Percentiles rank a stretch among this genome's conserved stretches.
Evolutionary conservation across 2,113 vertebrate genomes (phyloP).

Genomic region (Prionailurus viverrinus): DNA sequence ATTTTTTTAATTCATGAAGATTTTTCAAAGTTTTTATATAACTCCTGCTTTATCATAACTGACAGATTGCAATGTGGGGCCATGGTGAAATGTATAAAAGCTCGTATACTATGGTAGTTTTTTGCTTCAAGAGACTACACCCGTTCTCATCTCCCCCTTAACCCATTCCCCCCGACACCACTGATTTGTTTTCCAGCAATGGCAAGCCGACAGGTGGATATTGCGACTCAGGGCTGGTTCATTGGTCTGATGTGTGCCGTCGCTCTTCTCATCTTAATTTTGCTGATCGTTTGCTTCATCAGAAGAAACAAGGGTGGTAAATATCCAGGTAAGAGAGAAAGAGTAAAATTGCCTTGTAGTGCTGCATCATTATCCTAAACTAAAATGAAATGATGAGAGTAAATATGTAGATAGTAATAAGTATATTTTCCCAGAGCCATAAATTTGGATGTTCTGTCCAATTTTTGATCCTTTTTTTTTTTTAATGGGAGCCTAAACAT

Average conservation of each 20-base stretch:
- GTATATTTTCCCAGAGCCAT: neutral
- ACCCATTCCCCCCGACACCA: neutral
- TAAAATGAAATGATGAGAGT: neutral
- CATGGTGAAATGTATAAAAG: neutral
- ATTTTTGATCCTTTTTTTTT: neutral
- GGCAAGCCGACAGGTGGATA: conserved; percentile 97
- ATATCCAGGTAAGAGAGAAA: conserved; percentile 94
- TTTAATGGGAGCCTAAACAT: neutral
- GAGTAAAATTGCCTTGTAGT: neutral
- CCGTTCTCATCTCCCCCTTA: neutral
- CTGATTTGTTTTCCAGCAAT: conserved; percentile 89
- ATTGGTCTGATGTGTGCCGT: conserved; percentile 99
- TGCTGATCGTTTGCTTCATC: conserved; percentile 99
- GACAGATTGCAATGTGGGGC: neutral
- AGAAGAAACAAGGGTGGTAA: conserved; percentile 99
- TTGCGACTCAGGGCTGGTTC: conserved; percentile 99
- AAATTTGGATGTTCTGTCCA: neutral
- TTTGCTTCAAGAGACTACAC: neutral
- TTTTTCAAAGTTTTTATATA: conserved; percentile 25
- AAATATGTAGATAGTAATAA: neutral
- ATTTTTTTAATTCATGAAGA: conserved; percentile 41
- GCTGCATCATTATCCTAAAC: neutral
- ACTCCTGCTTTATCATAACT: neutral
- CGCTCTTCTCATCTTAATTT: conserved; percentile 97
- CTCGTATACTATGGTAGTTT: neutral